Percentiles rank a stretch among this genome's conserved stretches.
phyloP scores from a whole-genome alignment of 37 sponge, comb jelly and placozoan species.

The Bolinopsis microptera region DNA sequence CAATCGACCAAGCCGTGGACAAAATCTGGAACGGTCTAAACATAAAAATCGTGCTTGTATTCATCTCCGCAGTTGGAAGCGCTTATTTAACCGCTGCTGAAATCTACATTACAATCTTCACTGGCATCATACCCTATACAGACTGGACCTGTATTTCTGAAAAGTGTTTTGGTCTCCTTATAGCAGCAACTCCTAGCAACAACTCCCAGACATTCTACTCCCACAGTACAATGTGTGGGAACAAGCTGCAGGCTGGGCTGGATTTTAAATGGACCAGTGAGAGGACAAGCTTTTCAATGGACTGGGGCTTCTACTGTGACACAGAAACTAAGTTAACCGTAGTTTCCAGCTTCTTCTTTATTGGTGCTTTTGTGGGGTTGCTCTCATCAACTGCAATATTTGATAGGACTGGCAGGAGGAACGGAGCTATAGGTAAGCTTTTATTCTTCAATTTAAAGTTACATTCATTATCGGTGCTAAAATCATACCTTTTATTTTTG shows the following conservation, averaged over 20 bases:
- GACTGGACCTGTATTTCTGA: slow-evolving; percentile 22
- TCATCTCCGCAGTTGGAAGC: not conserved
- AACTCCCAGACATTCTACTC: not conserved
- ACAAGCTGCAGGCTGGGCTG: not conserved
- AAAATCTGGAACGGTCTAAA: not conserved
- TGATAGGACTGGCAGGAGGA: slow-evolving; percentile 8
- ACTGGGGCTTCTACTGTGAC: slow-evolving; percentile 41
- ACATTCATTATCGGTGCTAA: too few species aligned
- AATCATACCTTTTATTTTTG: too few species aligned
- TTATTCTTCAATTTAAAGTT: too few species aligned
- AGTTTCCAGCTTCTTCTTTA: slow-evolving; percentile 27
- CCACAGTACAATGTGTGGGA: not conserved
- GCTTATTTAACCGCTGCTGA: not conserved
- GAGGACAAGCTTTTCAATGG: slow-evolving; percentile 20
- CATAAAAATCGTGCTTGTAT: not conserved
- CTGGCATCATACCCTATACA: slow-evolving; percentile 39
- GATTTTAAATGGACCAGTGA: slow-evolving; percentile 26
- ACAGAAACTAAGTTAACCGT: not conserved
- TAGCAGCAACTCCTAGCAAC: not conserved
- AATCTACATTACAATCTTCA: not conserved
- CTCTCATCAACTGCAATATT: slow-evolving; percentile 37
- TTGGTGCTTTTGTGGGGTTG: slow-evolving; percentile 11
- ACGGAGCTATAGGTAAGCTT: too few species aligned
- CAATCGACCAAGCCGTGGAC: not conserved
- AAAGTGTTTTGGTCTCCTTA: not conserved